A percentile compares a stretch with the other conserved stretches of the same genome.
phyloP scores from a whole-genome alignment of 2,113 vertebrate species.

The Etheostoma cragini region DNA sequence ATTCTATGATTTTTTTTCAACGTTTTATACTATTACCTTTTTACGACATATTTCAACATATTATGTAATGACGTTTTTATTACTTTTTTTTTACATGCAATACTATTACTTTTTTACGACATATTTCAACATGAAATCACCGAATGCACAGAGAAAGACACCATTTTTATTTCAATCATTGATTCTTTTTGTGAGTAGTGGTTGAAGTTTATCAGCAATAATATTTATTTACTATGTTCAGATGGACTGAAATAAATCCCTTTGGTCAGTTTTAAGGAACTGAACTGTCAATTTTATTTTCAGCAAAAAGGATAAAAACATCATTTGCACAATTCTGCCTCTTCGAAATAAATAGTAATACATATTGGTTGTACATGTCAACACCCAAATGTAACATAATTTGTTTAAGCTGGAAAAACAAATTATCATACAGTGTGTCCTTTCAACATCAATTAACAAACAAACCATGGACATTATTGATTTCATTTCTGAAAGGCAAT shows the following conservation, averaged over 20 bases:
- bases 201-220: neutral
- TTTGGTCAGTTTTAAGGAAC: slow-evolving; percentile 68
- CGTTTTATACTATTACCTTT: too few relatives aligned
- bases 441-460: slow-evolving; percentile 62
- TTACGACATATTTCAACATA: too few relatives aligned
- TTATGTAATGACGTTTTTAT: too few relatives aligned
- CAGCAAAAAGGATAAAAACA: slow-evolving; percentile 84
- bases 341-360: slow-evolving; percentile 82
- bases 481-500: slow-evolving; percentile 62
- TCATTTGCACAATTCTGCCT: slow-evolving; percentile 78
- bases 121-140: too few relatives aligned
- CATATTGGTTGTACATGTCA: slow-evolving; percentile 75
- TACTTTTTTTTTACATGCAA: too few relatives aligned
- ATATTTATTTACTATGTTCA: neutral
- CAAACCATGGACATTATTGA: slow-evolving; percentile 59
- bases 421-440: slow-evolving; percentile 73
- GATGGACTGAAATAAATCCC: slow-evolving; percentile 47
- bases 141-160: neutral
- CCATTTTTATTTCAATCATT: neutral
- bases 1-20: too few relatives aligned
- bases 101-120: too few relatives aligned
- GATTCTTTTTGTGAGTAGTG: neutral
- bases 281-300: slow-evolving; percentile 82
- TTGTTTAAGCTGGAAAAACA: slow-evolving; percentile 45
- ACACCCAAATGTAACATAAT: slow-evolving; percentile 74